Conservation (phyloP, 2,888 invertebrate species). For the Nesidiocoris tenuis region DNA sequence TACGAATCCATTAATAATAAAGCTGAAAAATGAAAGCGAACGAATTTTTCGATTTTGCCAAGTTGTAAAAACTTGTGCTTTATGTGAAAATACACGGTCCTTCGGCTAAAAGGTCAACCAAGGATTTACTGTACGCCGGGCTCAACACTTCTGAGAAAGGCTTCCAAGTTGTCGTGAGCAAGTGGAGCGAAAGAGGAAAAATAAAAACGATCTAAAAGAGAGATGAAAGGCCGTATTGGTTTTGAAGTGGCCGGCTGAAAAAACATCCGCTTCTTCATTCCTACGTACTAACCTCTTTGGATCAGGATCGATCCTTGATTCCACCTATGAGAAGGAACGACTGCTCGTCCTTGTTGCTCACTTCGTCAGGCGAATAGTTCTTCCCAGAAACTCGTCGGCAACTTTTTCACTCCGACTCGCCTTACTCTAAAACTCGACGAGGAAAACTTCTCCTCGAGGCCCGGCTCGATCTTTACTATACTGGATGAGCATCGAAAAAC, state of each 20-base stretch:
- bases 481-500: too few species aligned
- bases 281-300: not conserved
- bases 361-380: not conserved
- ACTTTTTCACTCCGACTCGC: not conserved
- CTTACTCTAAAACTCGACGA: too few species aligned
- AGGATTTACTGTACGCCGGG: too few species aligned
- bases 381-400: not conserved
- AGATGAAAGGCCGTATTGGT: not conserved
- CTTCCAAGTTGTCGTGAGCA: not conserved
- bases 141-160: too few species aligned
- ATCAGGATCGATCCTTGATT: not conserved
- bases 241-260: not conserved
- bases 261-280: not conserved
- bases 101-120: too few species aligned
- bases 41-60: too few species aligned
- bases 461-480: too few species aligned
- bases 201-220: not conserved
- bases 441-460: too few species aligned
- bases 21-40: too few species aligned
- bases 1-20: too few species aligned
- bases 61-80: too few species aligned
- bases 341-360: slow-evolving; percentile 16
- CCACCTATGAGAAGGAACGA: slow-evolving; percentile 3
- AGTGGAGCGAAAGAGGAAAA: not conserved
- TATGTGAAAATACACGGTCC: too few species aligned